Evolutionary conservation across 2,797 vertebrate genomes (phyloP).

Genomic region (Taeniopygia guttata): DNA sequence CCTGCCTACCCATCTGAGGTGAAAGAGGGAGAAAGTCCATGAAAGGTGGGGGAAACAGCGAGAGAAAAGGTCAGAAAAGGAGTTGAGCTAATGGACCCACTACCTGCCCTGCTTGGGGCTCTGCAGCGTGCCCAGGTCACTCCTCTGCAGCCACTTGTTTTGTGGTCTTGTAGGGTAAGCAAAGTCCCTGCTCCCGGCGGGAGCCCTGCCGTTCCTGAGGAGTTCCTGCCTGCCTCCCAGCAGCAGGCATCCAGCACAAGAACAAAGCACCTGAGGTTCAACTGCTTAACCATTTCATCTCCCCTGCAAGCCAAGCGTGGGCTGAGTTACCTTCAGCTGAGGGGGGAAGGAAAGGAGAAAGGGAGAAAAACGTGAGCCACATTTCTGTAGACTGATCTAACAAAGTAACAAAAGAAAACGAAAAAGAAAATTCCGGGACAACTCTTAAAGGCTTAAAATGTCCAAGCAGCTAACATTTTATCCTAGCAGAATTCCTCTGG

Average conservation of each 20-base stretch:
- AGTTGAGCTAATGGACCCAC: neutral
- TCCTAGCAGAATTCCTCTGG: conserved; percentile 50
- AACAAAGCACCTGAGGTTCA: conserved; percentile 59
- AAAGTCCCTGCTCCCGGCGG: neutral
- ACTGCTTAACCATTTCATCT: conserved; percentile 30
- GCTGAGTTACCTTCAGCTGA: neutral
- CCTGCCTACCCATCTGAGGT: conserved; percentile 51
- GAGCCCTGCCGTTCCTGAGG: neutral
- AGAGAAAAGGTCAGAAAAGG: neutral
- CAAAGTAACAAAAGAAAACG: conserved; percentile 36
- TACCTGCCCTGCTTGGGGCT: neutral
- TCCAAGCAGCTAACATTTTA: conserved; percentile 65
- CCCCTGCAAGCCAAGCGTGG: neutral
- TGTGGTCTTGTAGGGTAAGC: conserved; percentile 21
- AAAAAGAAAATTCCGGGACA: conserved; percentile 66
- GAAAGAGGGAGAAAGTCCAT: conserved; percentile 27
- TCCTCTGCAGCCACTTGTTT: neutral
- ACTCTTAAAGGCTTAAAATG: conserved; percentile 67
- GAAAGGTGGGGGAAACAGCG: neutral
- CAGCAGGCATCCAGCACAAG: conserved; percentile 52
- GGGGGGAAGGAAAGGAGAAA: neutral
- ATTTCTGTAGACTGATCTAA: conserved; percentile 18
- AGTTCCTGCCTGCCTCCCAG: conserved; percentile 29
- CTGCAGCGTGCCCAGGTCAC: neutral
- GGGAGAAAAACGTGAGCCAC: conserved; percentile 13